Conservation (phyloP, 2,113 vertebrate genomes). For the Terrapene triunguis region DNA sequence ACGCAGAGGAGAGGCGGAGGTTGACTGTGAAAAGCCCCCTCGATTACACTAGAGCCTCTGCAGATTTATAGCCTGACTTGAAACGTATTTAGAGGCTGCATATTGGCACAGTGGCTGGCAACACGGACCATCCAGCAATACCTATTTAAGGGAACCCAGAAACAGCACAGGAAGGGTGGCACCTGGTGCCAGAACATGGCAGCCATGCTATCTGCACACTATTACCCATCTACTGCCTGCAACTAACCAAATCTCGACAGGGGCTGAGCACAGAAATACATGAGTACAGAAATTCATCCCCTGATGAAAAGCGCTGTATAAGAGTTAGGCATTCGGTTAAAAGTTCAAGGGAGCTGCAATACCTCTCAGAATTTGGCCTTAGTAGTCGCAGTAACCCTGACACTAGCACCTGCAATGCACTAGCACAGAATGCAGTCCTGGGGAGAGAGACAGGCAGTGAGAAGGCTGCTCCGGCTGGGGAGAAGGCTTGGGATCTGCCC, state of each 20-base stretch:
- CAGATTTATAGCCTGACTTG: neutral
- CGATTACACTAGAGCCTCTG: rapidly evolving
- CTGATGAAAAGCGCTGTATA: neutral
- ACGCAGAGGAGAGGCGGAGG: no score
- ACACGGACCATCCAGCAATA: neutral
- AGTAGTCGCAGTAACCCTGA: neutral
- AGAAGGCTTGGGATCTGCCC: neutral
- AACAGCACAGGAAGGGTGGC: neutral
- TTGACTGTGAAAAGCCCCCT: rapidly evolving
- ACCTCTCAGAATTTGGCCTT: neutral
- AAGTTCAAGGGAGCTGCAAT: neutral
- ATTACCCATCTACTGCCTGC: neutral
- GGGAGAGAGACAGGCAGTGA: neutral
- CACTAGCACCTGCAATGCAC: neutral
- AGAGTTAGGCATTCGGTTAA: neutral
- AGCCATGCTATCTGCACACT: neutral
- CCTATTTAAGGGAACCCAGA: neutral
- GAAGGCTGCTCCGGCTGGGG: neutral
- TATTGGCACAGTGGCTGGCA: neutral
- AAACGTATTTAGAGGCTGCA: rapidly evolving
- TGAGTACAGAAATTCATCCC: no score
- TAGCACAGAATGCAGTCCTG: neutral
- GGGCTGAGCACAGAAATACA: neutral
- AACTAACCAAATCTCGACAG: no score
- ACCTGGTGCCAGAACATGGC: neutral